Evolutionary conservation across 2,113 vertebrate genomes (phyloP).

Genomic region (Probosciger aterrimus): DNA sequence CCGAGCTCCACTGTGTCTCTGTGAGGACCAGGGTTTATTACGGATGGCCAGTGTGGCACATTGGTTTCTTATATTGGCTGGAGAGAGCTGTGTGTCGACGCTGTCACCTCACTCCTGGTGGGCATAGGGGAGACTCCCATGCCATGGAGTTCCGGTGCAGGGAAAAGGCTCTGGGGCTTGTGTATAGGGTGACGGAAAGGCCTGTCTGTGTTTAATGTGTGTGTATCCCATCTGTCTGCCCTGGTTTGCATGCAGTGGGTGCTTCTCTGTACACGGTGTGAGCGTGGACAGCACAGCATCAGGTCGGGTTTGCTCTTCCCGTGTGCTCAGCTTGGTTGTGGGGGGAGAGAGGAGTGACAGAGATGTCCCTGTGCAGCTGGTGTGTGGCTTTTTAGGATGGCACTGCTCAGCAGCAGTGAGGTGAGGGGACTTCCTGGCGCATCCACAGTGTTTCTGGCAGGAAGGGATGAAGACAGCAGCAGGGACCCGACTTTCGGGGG

Average conservation of each 20-base stretch:
- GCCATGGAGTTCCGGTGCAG: rapidly evolving
- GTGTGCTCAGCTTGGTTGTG: rapidly evolving
- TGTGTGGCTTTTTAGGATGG: neutral
- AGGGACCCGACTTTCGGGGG: rapidly evolving
- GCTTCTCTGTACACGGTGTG: rapidly evolving
- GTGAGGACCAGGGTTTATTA: rapidly evolving
- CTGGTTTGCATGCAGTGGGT: rapidly evolving
- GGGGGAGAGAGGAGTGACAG: neutral
- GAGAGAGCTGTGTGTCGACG: rapidly evolving
- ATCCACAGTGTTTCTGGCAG: neutral
- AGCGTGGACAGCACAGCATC: rapidly evolving
- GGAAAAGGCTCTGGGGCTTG: rapidly evolving
- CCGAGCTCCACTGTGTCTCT: rapidly evolving
- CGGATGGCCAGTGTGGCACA: rapidly evolving
- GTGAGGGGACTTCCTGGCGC: rapidly evolving
- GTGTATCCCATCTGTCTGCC: neutral
- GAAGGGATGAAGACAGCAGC: neutral
- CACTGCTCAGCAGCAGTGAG: neutral
- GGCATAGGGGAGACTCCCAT: neutral
- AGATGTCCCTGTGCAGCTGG: rapidly evolving
- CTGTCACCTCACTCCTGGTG: neutral
- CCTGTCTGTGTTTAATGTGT: neutral
- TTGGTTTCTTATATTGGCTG: neutral
- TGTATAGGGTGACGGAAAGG: neutral
- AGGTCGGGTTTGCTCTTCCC: rapidly evolving